Evolutionary conservation across 2,113 vertebrate genomes (phyloP), one percentile per base, ranked within the genome.

Genomic region (Lethenteron reissneri): DNA sequence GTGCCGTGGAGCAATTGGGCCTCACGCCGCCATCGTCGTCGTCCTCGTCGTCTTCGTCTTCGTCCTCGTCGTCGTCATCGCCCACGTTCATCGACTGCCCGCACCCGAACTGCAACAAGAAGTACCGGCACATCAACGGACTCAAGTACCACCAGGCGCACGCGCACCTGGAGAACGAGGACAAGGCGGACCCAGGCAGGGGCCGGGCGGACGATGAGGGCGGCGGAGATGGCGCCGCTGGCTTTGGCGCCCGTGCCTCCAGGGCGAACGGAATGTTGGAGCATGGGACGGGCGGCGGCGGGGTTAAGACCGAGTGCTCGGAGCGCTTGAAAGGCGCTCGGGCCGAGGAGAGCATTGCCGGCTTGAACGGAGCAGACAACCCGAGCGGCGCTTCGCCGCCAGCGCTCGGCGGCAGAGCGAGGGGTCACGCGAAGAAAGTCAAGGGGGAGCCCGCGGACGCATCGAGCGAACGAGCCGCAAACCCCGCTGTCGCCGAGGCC

Each of bases 61-160:
- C 64, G 2, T 25, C 64, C 10, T 25, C 64, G 9, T 68, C 64
- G n/a, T 91, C 89, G 75, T 85, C 91, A 56, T 90, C 88, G 10
- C 91, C 92, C 1, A 88, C 95, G 70, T 82, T 99, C 72, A 99
- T 99, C 25, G 94, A 99, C 77, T 99, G 94, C 74, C 94, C 94
- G 57, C 92, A 99, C 74, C 94, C 92, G 57, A 96, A 99, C 80
- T 99, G 94, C 83, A 99, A 94, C 85, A 99, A 99, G 79, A 95
- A 95, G 75, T 99, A 99, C 81, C 97, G 97, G 85, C 94, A 99
- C 83, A 97, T 99, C 78, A 99, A 99, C 2, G 94, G 94, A 71
- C 81, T 99, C 70, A 81, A 92, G 68, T 97, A 97, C 79, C 94
- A 99, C 79, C 94, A 99, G 81, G 94, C 89, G 10, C 94, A 99